These are phyloP conservation scores for Aphelenchoides besseyi DNA, from an alignment of 1,140 invertebrate genomes.

Conservation along the genomic window DNA sequence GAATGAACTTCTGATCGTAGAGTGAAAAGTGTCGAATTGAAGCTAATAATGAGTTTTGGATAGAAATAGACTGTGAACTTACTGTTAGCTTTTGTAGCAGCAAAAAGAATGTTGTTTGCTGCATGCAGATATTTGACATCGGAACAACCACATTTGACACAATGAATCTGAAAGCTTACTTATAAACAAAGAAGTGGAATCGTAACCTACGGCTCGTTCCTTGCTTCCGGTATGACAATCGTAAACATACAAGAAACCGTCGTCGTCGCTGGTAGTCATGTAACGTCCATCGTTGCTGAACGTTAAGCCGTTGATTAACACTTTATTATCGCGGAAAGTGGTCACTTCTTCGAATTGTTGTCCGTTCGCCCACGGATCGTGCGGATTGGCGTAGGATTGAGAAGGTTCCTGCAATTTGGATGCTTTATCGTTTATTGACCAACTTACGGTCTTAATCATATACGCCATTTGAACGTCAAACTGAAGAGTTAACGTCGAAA, in stretches of 20 bases:
- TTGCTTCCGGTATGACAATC: background rate
- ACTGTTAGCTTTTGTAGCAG: background rate
- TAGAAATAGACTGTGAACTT: background rate
- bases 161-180: background rate
- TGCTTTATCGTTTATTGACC: no score
- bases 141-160: background rate
- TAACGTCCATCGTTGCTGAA: background rate
- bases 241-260: background rate
- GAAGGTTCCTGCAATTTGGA: no score
- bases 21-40: constrained; percentile 1
- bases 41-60: background rate
- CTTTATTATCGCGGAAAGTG: no score
- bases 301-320: background rate
- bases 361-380: no score
- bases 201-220: background rate
- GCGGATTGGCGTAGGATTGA: no score
- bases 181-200: background rate
- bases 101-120: background rate
- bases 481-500: no score
- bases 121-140: background rate
- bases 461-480: no score
- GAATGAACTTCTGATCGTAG: background rate
- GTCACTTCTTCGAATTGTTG: no score
- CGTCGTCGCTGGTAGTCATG: background rate
- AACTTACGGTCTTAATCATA: no score